Percentiles rank a stretch among this genome's conserved stretches.
Evolutionary conservation across 2,888 invertebrate species (phyloP).

Genomic region (Sarcophaga caerulescens): DNA sequence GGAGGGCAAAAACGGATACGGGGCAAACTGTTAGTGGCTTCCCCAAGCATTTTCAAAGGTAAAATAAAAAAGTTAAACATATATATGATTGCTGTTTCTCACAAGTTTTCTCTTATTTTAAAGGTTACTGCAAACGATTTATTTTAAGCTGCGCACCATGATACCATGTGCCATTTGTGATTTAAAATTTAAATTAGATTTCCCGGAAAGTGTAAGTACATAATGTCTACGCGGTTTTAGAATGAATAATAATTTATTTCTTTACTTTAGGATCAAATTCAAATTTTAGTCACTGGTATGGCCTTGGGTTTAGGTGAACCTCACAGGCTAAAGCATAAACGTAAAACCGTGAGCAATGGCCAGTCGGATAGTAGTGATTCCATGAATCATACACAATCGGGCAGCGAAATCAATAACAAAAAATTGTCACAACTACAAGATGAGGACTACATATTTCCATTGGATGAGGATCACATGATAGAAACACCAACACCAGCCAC

Average conservation of each 20-base stretch:
- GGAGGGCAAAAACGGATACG: slow-evolving; percentile 85
- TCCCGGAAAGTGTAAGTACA: slow-evolving; percentile 91
- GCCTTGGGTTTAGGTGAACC: slow-evolving; percentile 88
- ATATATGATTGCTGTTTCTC: neutral
- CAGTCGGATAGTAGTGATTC: slow-evolving; percentile 42
- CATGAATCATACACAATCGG: neutral
- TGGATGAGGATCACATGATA: slow-evolving; percentile 88
- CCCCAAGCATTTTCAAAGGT: slow-evolving; percentile 83
- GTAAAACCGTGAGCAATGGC: slow-evolving; percentile 55
- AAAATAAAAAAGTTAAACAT: neutral
- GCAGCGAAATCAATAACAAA: slow-evolving; percentile 69
- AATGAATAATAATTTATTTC: neutral
- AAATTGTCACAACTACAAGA: slow-evolving; percentile 81
- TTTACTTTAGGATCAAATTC: slow-evolving; percentile 84
- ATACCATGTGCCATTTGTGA: slow-evolving; percentile 93
- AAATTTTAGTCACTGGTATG: slow-evolving; percentile 88
- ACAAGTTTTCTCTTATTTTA: slow-evolving; percentile 16
- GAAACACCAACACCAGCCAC: slow-evolving; percentile 76
- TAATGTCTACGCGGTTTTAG: neutral
- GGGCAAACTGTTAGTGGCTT: slow-evolving; percentile 82
- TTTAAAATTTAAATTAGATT: slow-evolving; percentile 90
- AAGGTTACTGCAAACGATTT: slow-evolving; percentile 86
- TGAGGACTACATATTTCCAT: slow-evolving; percentile 91
- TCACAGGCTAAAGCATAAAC: slow-evolving; percentile 82
- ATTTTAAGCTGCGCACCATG: slow-evolving; percentile 94